phyloP scores from a whole-genome alignment of 2,888 invertebrate genomes.

The Mactromeris polynyma region DNA sequence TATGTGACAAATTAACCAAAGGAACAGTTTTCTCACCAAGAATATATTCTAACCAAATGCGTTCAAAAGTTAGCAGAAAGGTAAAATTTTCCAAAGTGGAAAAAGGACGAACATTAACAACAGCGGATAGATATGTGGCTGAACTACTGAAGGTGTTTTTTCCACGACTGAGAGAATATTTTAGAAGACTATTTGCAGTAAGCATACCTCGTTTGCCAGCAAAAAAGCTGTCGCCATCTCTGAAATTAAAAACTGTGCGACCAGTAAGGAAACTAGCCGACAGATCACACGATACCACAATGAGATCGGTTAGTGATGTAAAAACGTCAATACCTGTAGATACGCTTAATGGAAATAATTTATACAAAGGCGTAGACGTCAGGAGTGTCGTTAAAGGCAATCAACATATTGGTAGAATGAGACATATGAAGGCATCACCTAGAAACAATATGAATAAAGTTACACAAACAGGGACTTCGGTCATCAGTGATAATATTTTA shows the following conservation, averaged over 20 bases:
- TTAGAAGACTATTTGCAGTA: conserved; percentile 18
- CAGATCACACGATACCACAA: not conserved
- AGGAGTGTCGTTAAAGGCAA: not conserved
- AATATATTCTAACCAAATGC: not conserved
- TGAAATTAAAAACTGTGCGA: not conserved
- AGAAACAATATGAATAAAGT: not conserved
- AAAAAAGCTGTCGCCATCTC: not conserved
- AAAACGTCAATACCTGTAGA: not conserved
- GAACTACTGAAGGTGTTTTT: conserved; percentile 28
- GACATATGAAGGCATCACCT: not conserved
- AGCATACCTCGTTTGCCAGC: not conserved
- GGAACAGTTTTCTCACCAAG: conserved; percentile 16
- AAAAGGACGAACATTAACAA: not conserved
- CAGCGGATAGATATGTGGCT: conserved; percentile 15
- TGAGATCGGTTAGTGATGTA: not conserved
- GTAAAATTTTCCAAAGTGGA: not conserved
- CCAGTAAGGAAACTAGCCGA: not conserved
- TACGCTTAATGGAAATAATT: not conserved
- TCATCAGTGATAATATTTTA: not conserved
- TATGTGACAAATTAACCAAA: not conserved
- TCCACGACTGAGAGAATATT: conserved; percentile 29
- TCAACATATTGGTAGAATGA: not conserved
- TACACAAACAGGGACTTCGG: not conserved
- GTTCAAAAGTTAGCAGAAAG: not conserved
- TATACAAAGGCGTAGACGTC: not conserved